A percentile compares a stretch with the other conserved stretches of the same genome.
Evolutionary conservation across 2,113 vertebrate genomes (phyloP).

Genomic region (Dromas ardeola): DNA sequence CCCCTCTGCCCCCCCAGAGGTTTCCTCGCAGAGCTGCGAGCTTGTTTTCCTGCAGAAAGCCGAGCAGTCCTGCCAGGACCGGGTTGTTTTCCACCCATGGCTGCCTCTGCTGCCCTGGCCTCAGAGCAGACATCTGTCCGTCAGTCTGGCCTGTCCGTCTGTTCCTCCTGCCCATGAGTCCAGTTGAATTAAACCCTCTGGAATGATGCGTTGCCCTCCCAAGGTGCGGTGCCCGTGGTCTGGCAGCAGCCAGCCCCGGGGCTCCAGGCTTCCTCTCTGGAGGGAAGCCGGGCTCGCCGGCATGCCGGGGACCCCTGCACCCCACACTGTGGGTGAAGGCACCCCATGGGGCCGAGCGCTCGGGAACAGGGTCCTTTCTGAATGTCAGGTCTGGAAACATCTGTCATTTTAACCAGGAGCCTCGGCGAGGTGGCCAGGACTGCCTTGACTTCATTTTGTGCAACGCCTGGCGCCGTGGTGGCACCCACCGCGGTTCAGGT

Average conservation of each 20-base stretch:
- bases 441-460: neutral
- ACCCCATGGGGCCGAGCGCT: neutral
- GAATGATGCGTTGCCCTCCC: fast-evolving
- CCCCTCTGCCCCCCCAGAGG: neutral
- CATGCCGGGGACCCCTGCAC: neutral
- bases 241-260: neutral
- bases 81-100: neutral
- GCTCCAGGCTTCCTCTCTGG: neutral
- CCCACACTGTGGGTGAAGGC: neutral
- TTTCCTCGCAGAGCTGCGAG: neutral
- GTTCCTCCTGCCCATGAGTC: neutral
- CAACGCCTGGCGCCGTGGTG: fast-evolving
- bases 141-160: constrained; percentile 6
- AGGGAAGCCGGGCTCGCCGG: neutral
- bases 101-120: neutral
- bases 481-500: fast-evolving
- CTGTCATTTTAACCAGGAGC: fast-evolving
- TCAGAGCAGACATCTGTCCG: neutral
- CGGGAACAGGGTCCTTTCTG: neutral
- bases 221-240: fast-evolving
- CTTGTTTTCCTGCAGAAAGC: neutral
- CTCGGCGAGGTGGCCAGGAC: fast-evolving
- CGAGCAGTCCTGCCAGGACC: neutral
- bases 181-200: neutral
- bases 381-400: neutral